A percentile compares a stretch with the other conserved stretches of the same genome.
phyloP scores from a whole-genome alignment of 2,888 invertebrate species.

The Cyclophora albipunctata region DNA sequence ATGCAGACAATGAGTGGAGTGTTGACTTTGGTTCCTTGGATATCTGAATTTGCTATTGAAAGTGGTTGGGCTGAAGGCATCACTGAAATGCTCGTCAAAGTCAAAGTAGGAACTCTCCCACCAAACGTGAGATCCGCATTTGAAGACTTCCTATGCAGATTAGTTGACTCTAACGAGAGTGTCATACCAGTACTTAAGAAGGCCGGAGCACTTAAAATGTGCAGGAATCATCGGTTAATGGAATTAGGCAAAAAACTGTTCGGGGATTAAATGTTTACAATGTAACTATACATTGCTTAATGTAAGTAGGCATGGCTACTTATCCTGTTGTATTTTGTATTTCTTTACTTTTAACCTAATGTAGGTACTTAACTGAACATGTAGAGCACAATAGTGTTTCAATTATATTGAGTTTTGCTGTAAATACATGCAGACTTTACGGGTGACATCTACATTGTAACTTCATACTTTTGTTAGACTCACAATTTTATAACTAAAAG shows the following conservation, averaged over 20 bases:
- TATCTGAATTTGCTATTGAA: slow-evolving; percentile 92
- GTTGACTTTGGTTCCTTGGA: slow-evolving; percentile 88
- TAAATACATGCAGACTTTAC: slow-evolving; percentile 25
- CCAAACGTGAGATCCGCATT: slow-evolving; percentile 91
- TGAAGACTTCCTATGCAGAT: slow-evolving; percentile 90
- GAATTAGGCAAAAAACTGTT: slow-evolving; percentile 91
- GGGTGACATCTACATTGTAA: slow-evolving; percentile 20
- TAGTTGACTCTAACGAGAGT: slow-evolving; percentile 86
- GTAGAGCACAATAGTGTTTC: not conserved
- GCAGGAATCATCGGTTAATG: slow-evolving; percentile 91
- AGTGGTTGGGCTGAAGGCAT: slow-evolving; percentile 96
- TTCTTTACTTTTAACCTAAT: slow-evolving; percentile 25
- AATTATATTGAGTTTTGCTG: slow-evolving; percentile 20
- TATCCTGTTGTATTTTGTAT: slow-evolving; percentile 24
- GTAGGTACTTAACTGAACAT: slow-evolving; percentile 19
- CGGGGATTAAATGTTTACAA: slow-evolving; percentile 79
- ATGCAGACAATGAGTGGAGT: slow-evolving; percentile 94
- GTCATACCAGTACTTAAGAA: slow-evolving; percentile 86
- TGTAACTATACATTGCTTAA: slow-evolving; percentile 10
- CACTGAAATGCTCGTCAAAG: slow-evolving; percentile 85
- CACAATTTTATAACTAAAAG: slow-evolving; percentile 18
- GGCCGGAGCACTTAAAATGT: slow-evolving; percentile 87
- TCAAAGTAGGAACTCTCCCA: slow-evolving; percentile 86
- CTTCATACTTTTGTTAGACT: slow-evolving; percentile 6
- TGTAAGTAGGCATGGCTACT: slow-evolving; percentile 31